Conservation (phyloP, 2,113 vertebrate genomes). For the Phainopepla nitens region DNA sequence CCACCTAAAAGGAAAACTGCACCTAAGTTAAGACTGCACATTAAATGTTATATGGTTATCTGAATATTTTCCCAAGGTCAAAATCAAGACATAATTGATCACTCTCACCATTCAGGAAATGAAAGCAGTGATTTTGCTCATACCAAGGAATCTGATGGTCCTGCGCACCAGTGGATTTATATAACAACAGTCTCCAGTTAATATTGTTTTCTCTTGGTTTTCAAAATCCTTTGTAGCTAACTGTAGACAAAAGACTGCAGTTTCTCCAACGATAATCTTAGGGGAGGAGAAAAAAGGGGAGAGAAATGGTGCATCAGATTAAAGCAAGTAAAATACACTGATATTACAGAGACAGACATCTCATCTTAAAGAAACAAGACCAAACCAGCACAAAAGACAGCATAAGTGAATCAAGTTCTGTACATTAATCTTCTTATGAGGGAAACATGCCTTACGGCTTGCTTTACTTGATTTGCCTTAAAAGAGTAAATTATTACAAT, state of each 20-base stretch:
- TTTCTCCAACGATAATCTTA: conserved; percentile 94
- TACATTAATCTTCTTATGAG: background rate
- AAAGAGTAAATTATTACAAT: background rate
- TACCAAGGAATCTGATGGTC: conserved; percentile 95
- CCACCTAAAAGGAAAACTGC: background rate
- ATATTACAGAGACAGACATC: background rate
- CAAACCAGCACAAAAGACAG: background rate
- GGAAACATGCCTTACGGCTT: background rate
- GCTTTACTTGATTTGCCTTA: background rate
- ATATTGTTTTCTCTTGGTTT: conserved; percentile 91
- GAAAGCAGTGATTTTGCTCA: conserved; percentile 60
- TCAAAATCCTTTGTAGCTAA: conserved; percentile 96
- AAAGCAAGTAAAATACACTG: background rate
- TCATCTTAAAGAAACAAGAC: background rate
- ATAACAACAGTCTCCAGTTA: conserved; percentile 97
- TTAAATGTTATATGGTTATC: background rate
- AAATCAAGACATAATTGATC: background rate
- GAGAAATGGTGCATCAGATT: conserved; percentile 57
- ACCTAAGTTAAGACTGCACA: background rate
- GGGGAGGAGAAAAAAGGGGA: conserved; percentile 44
- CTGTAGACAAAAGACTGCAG: conserved; percentile 94
- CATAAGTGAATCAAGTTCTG: background rate
- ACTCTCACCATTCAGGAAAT: conserved; percentile 9
- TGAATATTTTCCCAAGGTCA: background rate
- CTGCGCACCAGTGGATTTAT: conserved; percentile 95